A percentile compares a stretch with the other conserved stretches of the same genome.
Evolutionary conservation across 2,113 vertebrate genomes (phyloP).

Genomic region (Ahaetulla prasina): DNA sequence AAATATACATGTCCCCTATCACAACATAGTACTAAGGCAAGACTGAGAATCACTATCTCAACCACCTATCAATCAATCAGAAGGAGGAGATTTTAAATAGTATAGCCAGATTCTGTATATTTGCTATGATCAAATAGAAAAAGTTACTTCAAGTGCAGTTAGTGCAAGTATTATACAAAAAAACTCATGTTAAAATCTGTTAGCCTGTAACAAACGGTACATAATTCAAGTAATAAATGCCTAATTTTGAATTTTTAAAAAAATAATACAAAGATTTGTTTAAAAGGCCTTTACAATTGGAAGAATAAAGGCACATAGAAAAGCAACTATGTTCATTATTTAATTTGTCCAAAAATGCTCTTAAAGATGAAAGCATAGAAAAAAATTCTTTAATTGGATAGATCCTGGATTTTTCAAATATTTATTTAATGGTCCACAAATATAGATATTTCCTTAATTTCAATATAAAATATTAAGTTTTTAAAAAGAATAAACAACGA

Average conservation of each 20-base stretch:
- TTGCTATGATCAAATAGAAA: not conserved
- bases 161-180: not conserved
- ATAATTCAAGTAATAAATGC: not conserved
- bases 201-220: not conserved
- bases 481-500: not conserved
- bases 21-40: not conserved
- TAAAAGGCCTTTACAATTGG: not conserved
- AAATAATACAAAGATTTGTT: not conserved
- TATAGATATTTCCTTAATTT: not conserved
- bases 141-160: not conserved
- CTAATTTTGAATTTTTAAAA: not conserved
- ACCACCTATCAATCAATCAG: not conserved
- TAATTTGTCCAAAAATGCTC: not conserved
- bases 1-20: not conserved
- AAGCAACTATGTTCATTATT: not conserved
- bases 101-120: not conserved
- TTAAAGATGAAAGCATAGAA: not conserved
- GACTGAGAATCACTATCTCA: not conserved
- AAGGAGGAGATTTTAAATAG: not conserved
- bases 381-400: not conserved
- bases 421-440: not conserved
- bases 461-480: not conserved
- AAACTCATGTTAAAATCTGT: not conserved
- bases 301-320: not conserved
- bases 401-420: not conserved